Conservation (phyloP, 2,888 invertebrate species). For the Lepas anatifera region DNA sequence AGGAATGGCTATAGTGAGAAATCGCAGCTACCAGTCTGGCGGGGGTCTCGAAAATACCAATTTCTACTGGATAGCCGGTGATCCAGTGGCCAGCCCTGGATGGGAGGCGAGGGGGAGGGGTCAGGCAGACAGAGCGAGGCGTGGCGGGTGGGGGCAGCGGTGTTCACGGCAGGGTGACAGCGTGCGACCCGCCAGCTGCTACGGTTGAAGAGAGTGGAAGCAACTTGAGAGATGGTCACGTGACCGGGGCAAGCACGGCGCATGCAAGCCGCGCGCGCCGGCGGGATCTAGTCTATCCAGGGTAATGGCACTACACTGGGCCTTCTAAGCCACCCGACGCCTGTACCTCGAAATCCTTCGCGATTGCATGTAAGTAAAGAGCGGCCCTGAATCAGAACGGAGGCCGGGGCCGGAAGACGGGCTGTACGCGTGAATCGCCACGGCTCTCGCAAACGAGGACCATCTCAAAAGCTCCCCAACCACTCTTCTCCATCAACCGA, state of each 20-base stretch:
- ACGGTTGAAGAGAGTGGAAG: conserved; percentile 12
- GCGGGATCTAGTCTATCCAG: conserved; percentile 5
- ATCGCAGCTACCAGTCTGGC: too few relatives aligned
- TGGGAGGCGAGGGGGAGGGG: too few relatives aligned
- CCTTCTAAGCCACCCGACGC: not conserved
- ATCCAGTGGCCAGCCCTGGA: too few relatives aligned
- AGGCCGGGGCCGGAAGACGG: not conserved
- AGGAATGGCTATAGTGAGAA: too few relatives aligned
- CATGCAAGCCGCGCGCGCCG: not conserved
- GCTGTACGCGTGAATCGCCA: not conserved
- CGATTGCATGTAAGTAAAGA: conserved; percentile 4
- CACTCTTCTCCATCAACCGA: not conserved
- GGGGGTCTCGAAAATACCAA: too few relatives aligned
- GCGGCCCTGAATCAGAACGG: not conserved
- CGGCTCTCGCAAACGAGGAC: conserved; percentile 52
- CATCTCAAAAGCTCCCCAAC: conserved; percentile 86
- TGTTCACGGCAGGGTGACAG: too few relatives aligned
- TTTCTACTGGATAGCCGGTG: too few relatives aligned
- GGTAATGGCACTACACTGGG: conserved; percentile 4
- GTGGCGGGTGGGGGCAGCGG: too few relatives aligned
- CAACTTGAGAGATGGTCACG: conserved; percentile 12
- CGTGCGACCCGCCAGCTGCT: too few relatives aligned
- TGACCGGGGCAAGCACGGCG: not conserved
- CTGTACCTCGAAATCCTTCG: conserved; percentile 12
- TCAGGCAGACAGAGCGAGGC: too few relatives aligned